Evolutionary conservation across 2,797 vertebrate species (phyloP).

Genomic region (Ctenosaura bakeri): DNA sequence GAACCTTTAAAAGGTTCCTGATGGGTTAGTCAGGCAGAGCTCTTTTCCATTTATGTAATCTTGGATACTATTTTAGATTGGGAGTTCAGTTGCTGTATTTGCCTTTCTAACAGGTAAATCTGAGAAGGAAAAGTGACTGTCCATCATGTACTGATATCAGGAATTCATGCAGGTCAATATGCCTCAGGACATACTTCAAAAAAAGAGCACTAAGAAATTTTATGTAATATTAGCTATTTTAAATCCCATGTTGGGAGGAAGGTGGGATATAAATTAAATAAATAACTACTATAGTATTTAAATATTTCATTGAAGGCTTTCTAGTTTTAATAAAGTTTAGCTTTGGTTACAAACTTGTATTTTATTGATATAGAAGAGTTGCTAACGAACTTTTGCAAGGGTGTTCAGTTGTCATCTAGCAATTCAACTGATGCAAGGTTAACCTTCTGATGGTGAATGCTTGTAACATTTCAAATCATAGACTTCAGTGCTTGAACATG

Average conservation of each 20-base stretch:
- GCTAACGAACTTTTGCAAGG: neutral
- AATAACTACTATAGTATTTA: neutral
- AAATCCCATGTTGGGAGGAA: too few species aligned
- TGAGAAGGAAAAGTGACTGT: neutral
- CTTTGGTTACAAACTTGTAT: neutral
- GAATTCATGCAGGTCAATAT: neutral
- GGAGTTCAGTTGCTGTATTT: neutral
- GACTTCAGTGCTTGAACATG: slow-evolving; percentile 6
- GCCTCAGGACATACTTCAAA: neutral
- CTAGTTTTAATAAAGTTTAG: neutral
- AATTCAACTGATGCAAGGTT: slow-evolving; percentile 1
- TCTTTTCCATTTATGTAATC: neutral
- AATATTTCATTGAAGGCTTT: neutral
- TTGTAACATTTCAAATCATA: neutral
- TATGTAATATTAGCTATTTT: neutral
- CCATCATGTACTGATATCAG: neutral
- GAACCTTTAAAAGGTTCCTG: neutral
- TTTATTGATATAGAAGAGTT: neutral
- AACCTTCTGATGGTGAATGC: slow-evolving; percentile 10
- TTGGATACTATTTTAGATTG: neutral
- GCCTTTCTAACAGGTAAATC: neutral
- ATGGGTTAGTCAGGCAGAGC: too few species aligned
- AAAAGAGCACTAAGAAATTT: neutral
- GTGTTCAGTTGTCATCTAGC: neutral
- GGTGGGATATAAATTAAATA: neutral